Evolutionary conservation across 2,888 invertebrate genomes (phyloP).

Genomic region (Drosophila lacicola): DNA sequence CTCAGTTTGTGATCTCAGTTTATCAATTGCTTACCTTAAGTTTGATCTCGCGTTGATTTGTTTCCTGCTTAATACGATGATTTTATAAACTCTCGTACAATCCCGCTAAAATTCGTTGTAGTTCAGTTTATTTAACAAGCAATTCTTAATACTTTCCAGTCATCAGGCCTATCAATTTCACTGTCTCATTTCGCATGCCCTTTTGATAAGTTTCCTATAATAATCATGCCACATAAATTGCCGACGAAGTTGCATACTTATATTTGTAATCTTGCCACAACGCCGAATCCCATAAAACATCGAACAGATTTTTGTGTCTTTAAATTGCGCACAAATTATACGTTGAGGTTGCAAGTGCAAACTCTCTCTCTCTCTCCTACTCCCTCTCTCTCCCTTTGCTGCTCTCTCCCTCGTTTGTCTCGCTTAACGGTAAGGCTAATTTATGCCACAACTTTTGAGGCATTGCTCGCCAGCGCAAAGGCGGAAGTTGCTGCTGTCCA

Average conservation of each 20-base stretch:
- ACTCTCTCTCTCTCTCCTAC: background rate
- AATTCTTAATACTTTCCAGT: slow-evolving; percentile 19
- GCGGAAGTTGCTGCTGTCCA: slow-evolving; percentile 67
- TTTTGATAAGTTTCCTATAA: slow-evolving; percentile 28
- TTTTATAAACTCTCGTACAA: background rate
- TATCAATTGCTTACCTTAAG: too few species aligned
- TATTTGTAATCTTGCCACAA: slow-evolving; percentile 30
- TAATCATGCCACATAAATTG: slow-evolving; percentile 48
- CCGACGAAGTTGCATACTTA: slow-evolving; percentile 5
- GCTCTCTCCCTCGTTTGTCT: background rate
- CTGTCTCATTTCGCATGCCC: slow-evolving; percentile 4
- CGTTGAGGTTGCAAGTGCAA: slow-evolving; percentile 21
- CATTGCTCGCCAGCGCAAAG: slow-evolving; percentile 62
- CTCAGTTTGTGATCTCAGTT: too few species aligned
- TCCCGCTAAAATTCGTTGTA: background rate
- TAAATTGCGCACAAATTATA: slow-evolving; percentile 71
- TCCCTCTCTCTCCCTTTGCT: background rate
- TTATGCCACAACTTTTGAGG: slow-evolving; percentile 68
- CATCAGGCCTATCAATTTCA: slow-evolving; percentile 33
- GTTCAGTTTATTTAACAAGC: background rate
- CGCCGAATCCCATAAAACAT: slow-evolving; percentile 51
- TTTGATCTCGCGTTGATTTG: background rate
- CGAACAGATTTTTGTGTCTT: slow-evolving; percentile 58
- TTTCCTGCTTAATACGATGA: background rate
- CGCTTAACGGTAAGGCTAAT: slow-evolving; percentile 71